Percentiles rank a stretch among this genome's conserved stretches.
Evolutionary conservation across 2,113 vertebrate species (phyloP).

Genomic region (Epinephelus moara): DNA sequence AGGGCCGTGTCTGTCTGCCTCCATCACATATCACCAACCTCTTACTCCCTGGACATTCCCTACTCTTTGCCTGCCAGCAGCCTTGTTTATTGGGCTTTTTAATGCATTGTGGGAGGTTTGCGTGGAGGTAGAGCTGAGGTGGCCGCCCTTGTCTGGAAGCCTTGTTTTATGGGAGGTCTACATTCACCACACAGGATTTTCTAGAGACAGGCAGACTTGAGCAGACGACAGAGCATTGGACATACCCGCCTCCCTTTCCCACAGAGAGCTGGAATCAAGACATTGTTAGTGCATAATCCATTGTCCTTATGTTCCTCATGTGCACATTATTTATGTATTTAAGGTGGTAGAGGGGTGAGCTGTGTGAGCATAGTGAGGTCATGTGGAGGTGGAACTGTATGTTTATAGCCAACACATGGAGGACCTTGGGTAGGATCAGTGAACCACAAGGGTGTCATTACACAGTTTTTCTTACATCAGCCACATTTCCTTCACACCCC

Average conservation of each 20-base stretch:
- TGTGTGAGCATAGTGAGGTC: constrained; percentile 54
- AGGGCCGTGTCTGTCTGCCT: constrained; percentile 1
- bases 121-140: constrained; percentile 65
- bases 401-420: constrained; percentile 66
- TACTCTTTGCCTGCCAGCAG: constrained; percentile 30
- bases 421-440: constrained; percentile 43
- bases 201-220: constrained; percentile 50
- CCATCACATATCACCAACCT: constrained; percentile 33
- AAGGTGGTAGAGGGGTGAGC: constrained; percentile 26
- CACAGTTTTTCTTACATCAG: constrained; percentile 68
- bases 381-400: constrained; percentile 54
- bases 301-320: constrained; percentile 37
- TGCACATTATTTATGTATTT: constrained; percentile 49
- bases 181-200: constrained; percentile 61
- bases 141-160: constrained; percentile 65
- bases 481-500: constrained; percentile 71
- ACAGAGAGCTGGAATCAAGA: constrained; percentile 35
- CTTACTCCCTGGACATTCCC: constrained; percentile 24
- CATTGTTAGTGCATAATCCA: background rate
- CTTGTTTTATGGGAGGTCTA: constrained; percentile 74
- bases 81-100: constrained; percentile 68
- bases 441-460: constrained; percentile 62
- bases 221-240: constrained; percentile 23
- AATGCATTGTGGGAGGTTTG: constrained; percentile 73
- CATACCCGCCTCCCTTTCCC: constrained; percentile 23